These are phyloP conservation scores for Crossocerus cetratus DNA, from an alignment of 2,888 invertebrate genomes.

Conservation along the genomic window DNA sequence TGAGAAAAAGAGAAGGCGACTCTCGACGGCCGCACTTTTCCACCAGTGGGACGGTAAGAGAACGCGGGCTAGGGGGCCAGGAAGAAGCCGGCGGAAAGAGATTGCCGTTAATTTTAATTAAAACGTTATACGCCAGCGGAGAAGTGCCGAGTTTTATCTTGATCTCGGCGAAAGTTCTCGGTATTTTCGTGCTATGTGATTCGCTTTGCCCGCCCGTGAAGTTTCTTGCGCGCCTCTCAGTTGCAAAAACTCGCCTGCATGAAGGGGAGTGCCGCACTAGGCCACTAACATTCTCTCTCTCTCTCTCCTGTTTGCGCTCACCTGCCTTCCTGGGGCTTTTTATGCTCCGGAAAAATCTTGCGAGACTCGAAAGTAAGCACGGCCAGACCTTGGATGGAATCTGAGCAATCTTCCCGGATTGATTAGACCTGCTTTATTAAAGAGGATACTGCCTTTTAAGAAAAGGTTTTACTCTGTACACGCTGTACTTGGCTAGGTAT, in stretches of 20 bases:
- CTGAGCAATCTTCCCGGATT: background rate
- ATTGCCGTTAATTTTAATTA: constrained; percentile 53
- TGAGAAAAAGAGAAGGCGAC: constrained; percentile 29
- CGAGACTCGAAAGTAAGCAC: too few species aligned
- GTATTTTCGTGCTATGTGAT: constrained; percentile 7
- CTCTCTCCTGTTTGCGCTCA: background rate
- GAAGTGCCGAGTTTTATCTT: constrained; percentile 32
- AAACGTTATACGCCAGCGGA: constrained; percentile 28
- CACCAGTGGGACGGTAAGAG: background rate
- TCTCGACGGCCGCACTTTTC: too few species aligned
- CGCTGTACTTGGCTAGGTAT: too few species aligned
- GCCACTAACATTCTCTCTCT: background rate
- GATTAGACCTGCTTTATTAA: background rate
- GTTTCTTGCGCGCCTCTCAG: constrained; percentile 2
- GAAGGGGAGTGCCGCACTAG: background rate
- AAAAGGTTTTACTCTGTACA: too few species aligned
- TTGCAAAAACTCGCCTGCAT: constrained; percentile 1
- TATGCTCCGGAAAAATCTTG: background rate
- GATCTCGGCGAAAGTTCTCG: background rate
- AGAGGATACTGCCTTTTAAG: too few species aligned
- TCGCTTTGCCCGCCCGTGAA: background rate
- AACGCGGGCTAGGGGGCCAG: background rate
- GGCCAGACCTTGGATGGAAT: background rate
- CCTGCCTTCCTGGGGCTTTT: background rate
- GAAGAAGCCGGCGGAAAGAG: constrained; percentile 15